Conservation (phyloP, 2,797 vertebrate species). For the Gadopsis marmoratus region DNA sequence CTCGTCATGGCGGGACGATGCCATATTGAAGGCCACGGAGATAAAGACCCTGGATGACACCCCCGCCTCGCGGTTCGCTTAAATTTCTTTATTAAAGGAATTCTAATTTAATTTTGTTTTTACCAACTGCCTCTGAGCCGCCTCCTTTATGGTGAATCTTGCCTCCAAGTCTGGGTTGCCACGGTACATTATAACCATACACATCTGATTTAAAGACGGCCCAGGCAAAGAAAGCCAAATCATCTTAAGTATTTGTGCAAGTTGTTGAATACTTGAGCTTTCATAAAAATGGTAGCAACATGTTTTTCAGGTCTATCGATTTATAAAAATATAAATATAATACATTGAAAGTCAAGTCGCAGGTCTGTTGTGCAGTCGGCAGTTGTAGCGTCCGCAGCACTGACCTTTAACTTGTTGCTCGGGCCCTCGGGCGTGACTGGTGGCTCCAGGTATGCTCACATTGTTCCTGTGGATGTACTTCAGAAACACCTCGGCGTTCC, state of each 20-base stretch:
- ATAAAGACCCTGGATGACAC: too few relatives aligned
- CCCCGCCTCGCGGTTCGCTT: too few relatives aligned
- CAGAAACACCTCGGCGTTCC: constrained; percentile 97
- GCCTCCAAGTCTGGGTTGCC: too few relatives aligned
- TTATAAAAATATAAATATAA: neutral
- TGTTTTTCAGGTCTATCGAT: neutral
- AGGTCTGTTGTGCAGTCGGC: neutral
- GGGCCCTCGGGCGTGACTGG: constrained; percentile 91
- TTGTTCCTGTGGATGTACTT: constrained; percentile 99
- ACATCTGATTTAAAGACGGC: neutral
- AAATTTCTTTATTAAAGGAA: too few relatives aligned
- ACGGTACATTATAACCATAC: too few relatives aligned
- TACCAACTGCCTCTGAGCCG: too few relatives aligned
- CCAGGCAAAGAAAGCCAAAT: too few relatives aligned
- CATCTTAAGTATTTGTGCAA: neutral
- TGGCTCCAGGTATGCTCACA: constrained; percentile 92
- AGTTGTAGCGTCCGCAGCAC: neutral
- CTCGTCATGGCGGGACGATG: too few relatives aligned
- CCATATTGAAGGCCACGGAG: too few relatives aligned
- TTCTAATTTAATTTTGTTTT: too few relatives aligned
- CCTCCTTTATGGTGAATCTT: too few relatives aligned
- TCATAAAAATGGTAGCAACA: neutral
- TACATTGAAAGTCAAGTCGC: neutral
- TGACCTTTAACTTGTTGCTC: constrained; percentile 98
- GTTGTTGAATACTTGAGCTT: neutral